Percentiles rank a stretch among this genome's conserved stretches.
Evolutionary conservation across 2,888 invertebrate species (phyloP).

Genomic region (Dromius quadrimaculatus): DNA sequence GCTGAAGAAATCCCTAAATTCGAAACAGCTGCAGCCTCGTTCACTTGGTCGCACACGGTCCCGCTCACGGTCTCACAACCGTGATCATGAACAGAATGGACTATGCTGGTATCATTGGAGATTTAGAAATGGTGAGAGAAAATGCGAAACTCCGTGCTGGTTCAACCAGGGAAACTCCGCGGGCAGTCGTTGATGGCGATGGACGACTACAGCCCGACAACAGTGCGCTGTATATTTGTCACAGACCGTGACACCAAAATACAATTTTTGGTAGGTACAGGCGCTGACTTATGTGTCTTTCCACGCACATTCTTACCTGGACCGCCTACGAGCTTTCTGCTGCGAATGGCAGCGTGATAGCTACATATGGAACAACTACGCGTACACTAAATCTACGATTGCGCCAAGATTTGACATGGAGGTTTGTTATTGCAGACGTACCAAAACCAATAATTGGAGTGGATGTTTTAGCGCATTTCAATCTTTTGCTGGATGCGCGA

Average conservation of each 20-base stretch:
- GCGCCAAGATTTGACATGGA: slow-evolving; percentile 58
- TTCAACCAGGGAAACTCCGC: background rate
- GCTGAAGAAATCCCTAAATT: too few relatives aligned
- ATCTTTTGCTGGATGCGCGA: slow-evolving; percentile 59
- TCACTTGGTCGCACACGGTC: too few relatives aligned
- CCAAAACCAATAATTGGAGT: slow-evolving; percentile 60
- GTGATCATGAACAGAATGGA: too few relatives aligned
- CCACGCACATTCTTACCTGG: background rate
- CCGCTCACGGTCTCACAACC: too few relatives aligned
- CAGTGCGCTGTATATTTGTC: background rate
- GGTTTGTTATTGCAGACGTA: slow-evolving; percentile 60
- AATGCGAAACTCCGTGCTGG: background rate
- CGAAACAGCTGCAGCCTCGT: too few relatives aligned
- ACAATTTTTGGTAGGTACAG: background rate
- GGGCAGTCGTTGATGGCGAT: background rate
- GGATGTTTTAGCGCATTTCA: slow-evolving; percentile 59
- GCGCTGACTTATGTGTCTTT: background rate
- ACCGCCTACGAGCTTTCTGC: too few relatives aligned
- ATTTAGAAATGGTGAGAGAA: too few relatives aligned
- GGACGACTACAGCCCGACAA: background rate
- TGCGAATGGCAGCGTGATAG: too few relatives aligned
- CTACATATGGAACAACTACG: slow-evolving; percentile 58
- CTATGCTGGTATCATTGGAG: too few relatives aligned
- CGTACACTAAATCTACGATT: slow-evolving; percentile 58
- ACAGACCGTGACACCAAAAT: background rate